Conservation (phyloP, 2,113 vertebrate species). For the Petroica traversi region DNA sequence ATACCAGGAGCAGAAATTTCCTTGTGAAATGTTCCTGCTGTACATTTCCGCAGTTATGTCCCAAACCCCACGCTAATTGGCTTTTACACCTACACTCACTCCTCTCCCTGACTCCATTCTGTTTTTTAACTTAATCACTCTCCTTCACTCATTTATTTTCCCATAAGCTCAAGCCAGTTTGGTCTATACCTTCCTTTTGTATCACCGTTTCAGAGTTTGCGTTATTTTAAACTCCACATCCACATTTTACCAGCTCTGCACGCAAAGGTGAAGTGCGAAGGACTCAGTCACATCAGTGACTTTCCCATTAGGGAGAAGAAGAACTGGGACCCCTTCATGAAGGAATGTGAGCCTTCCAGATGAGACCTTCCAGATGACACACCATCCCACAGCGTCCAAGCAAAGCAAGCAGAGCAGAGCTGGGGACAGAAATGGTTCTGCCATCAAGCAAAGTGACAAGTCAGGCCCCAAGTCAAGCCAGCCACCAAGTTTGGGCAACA, state of each 20-base stretch:
- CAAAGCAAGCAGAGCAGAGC: neutral
- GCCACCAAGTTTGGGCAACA: neutral
- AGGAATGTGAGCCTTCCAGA: neutral
- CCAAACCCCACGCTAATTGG: neutral
- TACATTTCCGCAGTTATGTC: neutral
- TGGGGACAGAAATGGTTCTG: neutral
- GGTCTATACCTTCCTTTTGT: neutral
- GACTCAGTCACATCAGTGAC: neutral
- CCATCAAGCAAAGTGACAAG: neutral
- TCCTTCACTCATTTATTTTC: neutral
- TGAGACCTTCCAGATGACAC: neutral
- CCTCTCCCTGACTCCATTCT: neutral
- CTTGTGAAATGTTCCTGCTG: slow-evolving; percentile 2
- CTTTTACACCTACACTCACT: neutral
- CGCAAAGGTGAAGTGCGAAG: neutral
- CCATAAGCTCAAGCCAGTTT: neutral
- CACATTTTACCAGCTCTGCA: neutral
- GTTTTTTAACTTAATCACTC: neutral
- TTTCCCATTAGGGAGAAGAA: neutral
- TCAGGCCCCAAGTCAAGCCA: neutral
- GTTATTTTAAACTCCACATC: neutral
- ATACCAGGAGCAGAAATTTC: neutral
- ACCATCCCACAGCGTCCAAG: accelerated
- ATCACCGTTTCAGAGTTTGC: neutral
- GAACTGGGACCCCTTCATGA: neutral